Base-by-base conservation (phyloP, 1,140 invertebrate genomes). In the Heliconius congener region DNA sequence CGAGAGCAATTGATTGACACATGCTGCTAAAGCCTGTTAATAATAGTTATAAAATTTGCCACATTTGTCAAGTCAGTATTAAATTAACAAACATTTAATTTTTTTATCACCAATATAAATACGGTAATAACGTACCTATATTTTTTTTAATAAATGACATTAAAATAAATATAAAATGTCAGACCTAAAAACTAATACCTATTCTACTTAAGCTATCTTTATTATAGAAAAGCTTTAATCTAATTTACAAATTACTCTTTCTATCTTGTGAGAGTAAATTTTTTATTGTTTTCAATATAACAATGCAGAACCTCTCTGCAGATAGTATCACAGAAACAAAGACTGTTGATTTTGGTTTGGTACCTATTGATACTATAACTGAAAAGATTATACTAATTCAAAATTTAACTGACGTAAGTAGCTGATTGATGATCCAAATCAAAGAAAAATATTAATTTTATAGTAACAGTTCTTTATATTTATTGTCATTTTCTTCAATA, bases 331-430 rank as follows among this genome's bases (percentile, higher is more conserved):
- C 83, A n/a, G 81, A 85, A 71, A 81, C 85, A 16, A 87, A 87
- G 87, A 77, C 80, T 27, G 79, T 93, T 55, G 82, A 91, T 81
- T 93, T 93, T 79, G 87, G 87, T 30, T 84, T 74, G 80, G 78
- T 92, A 74, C 86, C 90, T 13, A 86, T 92, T 46, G 90, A 92
- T 78, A 87, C 85, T 1, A 73, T 85, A 30, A 71, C 77, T 19
- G 86, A 91, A 82, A 91, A 89, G 86, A 79, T 9, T 73, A 72
- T 93, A 66, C 77, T 71, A 30, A 83, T 93, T 73, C 82, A 89
- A 86, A 93, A 93, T 81, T 85, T 77, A 39, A 81, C 83, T 8
- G 83, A 85, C 18, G 91, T 93, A 80, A 87, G 77, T 74, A n/a
- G 1, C 23, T 27, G 9, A 30, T 66, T n/a, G 23, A 13, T 52